Percentiles rank a stretch among this genome's conserved stretches.
These are phyloP conservation scores for Apaloderma vittatum DNA, from an alignment of 2,113 vertebrate species.

Conservation along the genomic window DNA sequence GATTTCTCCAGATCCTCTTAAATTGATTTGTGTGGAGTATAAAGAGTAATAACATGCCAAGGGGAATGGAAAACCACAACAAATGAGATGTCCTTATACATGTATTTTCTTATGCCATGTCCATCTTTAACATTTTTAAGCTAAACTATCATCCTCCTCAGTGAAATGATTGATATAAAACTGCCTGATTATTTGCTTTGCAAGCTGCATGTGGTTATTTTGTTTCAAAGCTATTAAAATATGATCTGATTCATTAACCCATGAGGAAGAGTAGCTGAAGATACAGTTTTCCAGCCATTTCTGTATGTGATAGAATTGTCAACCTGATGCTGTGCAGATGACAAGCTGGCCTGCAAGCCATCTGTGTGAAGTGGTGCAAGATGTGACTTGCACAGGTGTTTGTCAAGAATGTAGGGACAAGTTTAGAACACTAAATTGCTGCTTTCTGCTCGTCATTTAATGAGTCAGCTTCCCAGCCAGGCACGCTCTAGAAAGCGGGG, in stretches of 20 bases:
- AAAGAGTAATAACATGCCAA: background rate
- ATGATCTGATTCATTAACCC: constrained; percentile 45
- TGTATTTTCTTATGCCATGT: background rate
- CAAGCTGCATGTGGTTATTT: constrained; percentile 4
- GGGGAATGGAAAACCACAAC: background rate
- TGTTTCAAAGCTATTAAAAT: constrained; percentile 51
- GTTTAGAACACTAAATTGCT: constrained; percentile 15
- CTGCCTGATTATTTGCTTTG: constrained; percentile 38
- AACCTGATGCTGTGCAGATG: background rate
- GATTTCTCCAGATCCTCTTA: background rate
- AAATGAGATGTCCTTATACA: background rate
- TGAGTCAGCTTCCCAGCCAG: background rate
- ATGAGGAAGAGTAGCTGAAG: constrained; percentile 13
- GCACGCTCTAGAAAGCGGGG: background rate
- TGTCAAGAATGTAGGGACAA: background rate
- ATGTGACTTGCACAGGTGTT: background rate
- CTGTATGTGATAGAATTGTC: background rate
- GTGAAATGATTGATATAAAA: constrained; percentile 38
- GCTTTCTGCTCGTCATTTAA: background rate
- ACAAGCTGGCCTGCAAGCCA: background rate
- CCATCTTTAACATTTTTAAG: background rate
- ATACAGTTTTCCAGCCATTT: background rate
- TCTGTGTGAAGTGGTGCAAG: background rate
- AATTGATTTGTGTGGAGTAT: background rate
- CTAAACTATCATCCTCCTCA: background rate